Conservation (phyloP, 2,113 vertebrate genomes). For the Archilochus colubris region DNA sequence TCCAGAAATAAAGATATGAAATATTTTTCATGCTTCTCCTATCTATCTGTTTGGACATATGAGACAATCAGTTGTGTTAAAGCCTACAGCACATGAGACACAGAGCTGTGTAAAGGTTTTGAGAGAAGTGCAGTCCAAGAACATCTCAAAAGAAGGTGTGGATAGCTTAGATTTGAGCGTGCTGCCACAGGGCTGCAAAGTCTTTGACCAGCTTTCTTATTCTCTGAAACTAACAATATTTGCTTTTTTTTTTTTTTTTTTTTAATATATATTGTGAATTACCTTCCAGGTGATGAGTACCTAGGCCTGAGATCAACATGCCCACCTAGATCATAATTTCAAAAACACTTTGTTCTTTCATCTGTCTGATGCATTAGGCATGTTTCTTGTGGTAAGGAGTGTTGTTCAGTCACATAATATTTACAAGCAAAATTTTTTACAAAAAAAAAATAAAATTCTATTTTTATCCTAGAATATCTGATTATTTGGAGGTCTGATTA, state of each 20-base stretch:
- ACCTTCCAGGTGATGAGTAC: not conserved
- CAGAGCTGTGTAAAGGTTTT: not conserved
- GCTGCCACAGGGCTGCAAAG: not conserved
- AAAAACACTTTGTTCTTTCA: not conserved
- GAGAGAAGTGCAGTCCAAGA: not conserved
- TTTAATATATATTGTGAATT: not conserved
- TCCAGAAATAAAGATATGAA: not conserved
- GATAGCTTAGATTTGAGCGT: not conserved
- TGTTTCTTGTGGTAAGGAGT: accelerated
- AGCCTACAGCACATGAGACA: not conserved
- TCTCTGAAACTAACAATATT: not conserved
- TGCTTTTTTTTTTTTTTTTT: not conserved
- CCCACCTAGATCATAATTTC: accelerated
- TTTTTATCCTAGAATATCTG: not conserved
- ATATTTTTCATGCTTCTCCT: not conserved
- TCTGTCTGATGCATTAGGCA: not conserved
- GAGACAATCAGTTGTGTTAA: not conserved
- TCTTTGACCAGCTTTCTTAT: not conserved
- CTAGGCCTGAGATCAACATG: not conserved
- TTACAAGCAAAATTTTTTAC: not conserved
- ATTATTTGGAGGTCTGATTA: not conserved
- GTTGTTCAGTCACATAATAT: not conserved
- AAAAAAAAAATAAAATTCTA: not conserved
- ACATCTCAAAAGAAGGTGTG: not conserved
- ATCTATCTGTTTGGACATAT: accelerated